Evolutionary conservation across 2,797 vertebrate species (phyloP).

Genomic region (Karalla daura): DNA sequence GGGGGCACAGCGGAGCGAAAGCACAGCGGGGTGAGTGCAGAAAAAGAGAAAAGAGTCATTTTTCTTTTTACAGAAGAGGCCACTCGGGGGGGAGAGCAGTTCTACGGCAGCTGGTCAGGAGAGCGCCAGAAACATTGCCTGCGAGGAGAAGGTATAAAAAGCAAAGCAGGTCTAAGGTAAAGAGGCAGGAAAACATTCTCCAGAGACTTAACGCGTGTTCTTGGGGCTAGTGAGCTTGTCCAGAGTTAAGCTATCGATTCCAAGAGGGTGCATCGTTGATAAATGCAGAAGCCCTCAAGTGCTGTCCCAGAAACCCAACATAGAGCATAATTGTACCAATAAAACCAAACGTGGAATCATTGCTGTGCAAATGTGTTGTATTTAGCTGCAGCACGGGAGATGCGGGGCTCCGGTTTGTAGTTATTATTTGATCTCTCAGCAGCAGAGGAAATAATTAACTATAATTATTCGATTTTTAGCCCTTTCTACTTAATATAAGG

Average conservation of each 20-base stretch:
- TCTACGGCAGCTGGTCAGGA: background rate
- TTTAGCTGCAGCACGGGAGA: too few relatives aligned
- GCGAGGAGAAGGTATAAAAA: constrained; percentile 11
- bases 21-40: background rate
- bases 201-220: background rate
- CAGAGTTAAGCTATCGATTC: background rate
- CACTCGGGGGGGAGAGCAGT: background rate
- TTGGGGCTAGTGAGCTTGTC: background rate
- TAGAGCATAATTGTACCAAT: too few relatives aligned
- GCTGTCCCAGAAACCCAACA: background rate
- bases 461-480: background rate
- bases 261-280: background rate
- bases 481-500: background rate
- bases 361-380: too few relatives aligned
- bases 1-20: constrained; percentile 11
- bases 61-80: background rate
- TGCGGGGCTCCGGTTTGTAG: background rate
- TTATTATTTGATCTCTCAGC: background rate
- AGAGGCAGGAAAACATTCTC: background rate
- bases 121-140: background rate
- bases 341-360: too few relatives aligned
- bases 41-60: background rate
- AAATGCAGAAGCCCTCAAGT: background rate
- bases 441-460: constrained; percentile 18
- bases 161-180: background rate